Conservation (phyloP, 2,888 invertebrate species). For the Macrostomum cliftonense region DNA sequence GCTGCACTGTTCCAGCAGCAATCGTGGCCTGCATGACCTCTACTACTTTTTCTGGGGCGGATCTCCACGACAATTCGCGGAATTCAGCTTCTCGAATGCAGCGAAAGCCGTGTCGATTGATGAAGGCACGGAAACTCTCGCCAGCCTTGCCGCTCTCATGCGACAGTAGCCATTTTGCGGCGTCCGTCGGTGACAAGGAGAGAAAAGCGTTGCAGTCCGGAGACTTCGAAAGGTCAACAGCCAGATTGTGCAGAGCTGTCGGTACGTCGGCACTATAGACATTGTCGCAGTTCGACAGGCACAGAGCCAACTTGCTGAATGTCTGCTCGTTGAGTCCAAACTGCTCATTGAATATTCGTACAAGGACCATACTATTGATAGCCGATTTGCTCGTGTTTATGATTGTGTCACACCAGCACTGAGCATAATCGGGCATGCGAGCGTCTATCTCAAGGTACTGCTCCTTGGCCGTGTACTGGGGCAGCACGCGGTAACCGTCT, state of each 20-base stretch:
- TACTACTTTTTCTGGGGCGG: slow-evolving; percentile 24
- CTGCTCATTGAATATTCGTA: neutral
- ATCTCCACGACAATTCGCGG: slow-evolving; percentile 26
- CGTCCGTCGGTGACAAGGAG: slow-evolving; percentile 35
- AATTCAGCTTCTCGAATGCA: slow-evolving; percentile 42
- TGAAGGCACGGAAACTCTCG: slow-evolving; percentile 44
- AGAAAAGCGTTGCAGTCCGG: slow-evolving; percentile 27
- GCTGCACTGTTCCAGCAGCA: neutral
- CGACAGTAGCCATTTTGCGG: slow-evolving; percentile 44
- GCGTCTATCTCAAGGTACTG: slow-evolving; percentile 4
- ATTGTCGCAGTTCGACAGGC: slow-evolving; percentile 50
- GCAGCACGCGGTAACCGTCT: slow-evolving; percentile 2
- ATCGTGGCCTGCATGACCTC: slow-evolving; percentile 12
- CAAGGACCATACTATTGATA: neutral
- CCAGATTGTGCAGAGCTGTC: slow-evolving; percentile 40
- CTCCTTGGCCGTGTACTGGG: neutral
- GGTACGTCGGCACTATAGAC: slow-evolving; percentile 60
- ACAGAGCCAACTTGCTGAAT: slow-evolving; percentile 49
- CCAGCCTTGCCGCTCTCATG: slow-evolving; percentile 41
- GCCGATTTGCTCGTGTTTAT: slow-evolving; percentile 4
- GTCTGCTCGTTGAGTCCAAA: slow-evolving; percentile 45
- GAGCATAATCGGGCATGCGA: slow-evolving; percentile 4
- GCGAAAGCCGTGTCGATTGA: slow-evolving; percentile 54
- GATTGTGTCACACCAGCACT: slow-evolving; percentile 8
- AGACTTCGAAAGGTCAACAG: slow-evolving; percentile 38